Evolutionary conservation across 1,140 invertebrate genomes (phyloP), one percentile per base, ranked within the genome.

Genomic region (Caerostris extrusa): DNA sequence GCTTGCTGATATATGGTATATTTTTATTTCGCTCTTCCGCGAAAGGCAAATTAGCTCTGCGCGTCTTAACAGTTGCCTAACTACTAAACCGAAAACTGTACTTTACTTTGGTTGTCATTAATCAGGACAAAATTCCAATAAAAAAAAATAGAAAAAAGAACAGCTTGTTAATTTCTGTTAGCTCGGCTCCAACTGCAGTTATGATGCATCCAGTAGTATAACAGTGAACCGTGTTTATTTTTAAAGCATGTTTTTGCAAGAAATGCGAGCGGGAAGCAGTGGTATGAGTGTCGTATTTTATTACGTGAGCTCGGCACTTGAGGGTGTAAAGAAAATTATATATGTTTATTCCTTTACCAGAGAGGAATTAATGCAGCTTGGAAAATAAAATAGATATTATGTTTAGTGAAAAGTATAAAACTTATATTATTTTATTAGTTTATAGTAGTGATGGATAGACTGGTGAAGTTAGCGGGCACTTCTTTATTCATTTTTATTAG

Each of bases 51-150:
- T 91, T 91, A 91, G 77, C 53, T 56, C 19, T 12, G 50, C 4
- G 14, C 57, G 82, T 91, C 82, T 91, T 91, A 69, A 71, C 57
- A 82, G 71, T 71, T 55, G 56, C 57, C n/a, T 91, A 91, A 91
- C 90, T 82, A n/a, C n/a, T n/a, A 82, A 71, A n/a, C 69, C 10
- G 53, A 91, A 77, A 91, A 91, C 53, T 60, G 71, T 53, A 91
- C 50, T 91, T 91, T 61, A 61, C 90, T 91, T 57, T 61, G 19
- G 58, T 53, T 53, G 58, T 17, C 90, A 91, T 91, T 91, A 91
- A 91, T 91, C 90, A 91, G 57, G 82, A 82, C 58, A 64, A 61
- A 34, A 88, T 88, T 67, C 86, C 17, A 81, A 19, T 12, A 82
- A 82, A 61, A 17, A 50, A 82, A 4, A 7, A 71, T n/a, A 82